A percentile compares a stretch with the other conserved stretches of the same genome.
Conservation (phyloP, 2,888 invertebrate genomes). For the Erebia aethiops region DNA sequence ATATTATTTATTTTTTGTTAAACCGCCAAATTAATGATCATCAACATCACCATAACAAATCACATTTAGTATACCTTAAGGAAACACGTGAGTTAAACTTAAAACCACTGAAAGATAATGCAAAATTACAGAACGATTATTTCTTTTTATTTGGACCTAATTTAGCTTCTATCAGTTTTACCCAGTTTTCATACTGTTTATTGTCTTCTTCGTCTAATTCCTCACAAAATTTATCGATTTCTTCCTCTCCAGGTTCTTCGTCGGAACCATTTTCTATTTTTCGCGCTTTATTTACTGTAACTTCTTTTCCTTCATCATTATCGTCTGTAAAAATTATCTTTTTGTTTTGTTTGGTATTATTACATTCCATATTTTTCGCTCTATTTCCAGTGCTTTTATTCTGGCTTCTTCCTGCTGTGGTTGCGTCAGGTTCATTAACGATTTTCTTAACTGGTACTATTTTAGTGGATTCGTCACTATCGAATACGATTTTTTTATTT, state of each 20-base stretch:
- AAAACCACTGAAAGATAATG: background rate
- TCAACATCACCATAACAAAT: too few relatives aligned
- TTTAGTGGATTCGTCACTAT: conserved; percentile 31
- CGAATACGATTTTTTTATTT: conserved; percentile 37
- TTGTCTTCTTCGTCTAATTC: conserved; percentile 71
- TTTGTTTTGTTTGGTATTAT: conserved; percentile 41
- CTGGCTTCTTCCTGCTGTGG: background rate
- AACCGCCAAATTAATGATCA: too few relatives aligned
- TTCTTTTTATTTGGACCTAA: conserved; percentile 59
- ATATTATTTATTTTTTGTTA: too few relatives aligned
- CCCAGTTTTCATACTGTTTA: conserved; percentile 70
- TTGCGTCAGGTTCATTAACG: conserved; percentile 12
- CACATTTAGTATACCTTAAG: too few relatives aligned
- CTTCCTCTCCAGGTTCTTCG: conserved; percentile 67
- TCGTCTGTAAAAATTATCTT: conserved; percentile 30
- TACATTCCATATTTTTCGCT: conserved; percentile 3
- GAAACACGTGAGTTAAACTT: too few relatives aligned
- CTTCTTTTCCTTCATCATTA: conserved; percentile 10
- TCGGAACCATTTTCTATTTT: conserved; percentile 51
- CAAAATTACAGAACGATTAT: conserved; percentile 14
- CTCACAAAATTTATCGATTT: conserved; percentile 74
- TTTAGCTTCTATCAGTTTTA: conserved; percentile 70
- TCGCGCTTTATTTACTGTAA: conserved; percentile 24
- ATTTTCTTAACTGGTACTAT: conserved; percentile 34
- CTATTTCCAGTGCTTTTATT: conserved; percentile 16